Percentiles rank a stretch among this genome's conserved stretches.
phyloP scores from a whole-genome alignment of 2,888 invertebrate genomes.

The Caenorhabditis parvicauda region DNA sequence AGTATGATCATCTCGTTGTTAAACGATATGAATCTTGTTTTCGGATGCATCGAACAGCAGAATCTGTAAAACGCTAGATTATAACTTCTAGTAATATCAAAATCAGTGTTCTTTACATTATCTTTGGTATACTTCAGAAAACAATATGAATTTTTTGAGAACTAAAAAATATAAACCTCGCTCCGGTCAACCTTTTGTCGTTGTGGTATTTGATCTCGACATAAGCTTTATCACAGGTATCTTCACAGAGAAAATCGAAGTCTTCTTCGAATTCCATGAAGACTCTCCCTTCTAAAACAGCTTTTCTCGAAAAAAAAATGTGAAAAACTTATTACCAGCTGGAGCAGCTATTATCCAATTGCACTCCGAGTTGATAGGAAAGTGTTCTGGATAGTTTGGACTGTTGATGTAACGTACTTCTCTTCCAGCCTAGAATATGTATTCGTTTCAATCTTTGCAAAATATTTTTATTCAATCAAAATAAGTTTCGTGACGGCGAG shows the following conservation, averaged over 20 bases:
- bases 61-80: constrained; percentile 28
- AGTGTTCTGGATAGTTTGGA: constrained; percentile 48
- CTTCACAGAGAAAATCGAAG: constrained; percentile 58
- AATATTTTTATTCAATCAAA: too few relatives aligned
- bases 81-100: too few relatives aligned
- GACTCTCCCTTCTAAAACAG: constrained; percentile 28
- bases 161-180: constrained; percentile 31
- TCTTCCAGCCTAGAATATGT: constrained; percentile 34
- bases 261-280: constrained; percentile 50
- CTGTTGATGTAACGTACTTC: constrained; percentile 34
- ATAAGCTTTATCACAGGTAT: constrained; percentile 59
- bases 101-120: not conserved
- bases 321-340: constrained; percentile 13
- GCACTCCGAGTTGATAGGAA: constrained; percentile 46
- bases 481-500: too few relatives aligned
- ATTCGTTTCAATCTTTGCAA: too few relatives aligned
- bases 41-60: constrained; percentile 53
- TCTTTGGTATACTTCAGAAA: not conserved
- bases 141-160: not conserved
- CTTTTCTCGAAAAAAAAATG: not conserved
- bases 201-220: constrained; percentile 58
- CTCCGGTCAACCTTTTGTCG: constrained; percentile 57
- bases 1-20: constrained; percentile 54
- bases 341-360: constrained; percentile 54
- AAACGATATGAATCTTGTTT: constrained; percentile 43